phyloP scores from a whole-genome alignment of 2,797 vertebrate genomes.

The Morus bassanus region DNA sequence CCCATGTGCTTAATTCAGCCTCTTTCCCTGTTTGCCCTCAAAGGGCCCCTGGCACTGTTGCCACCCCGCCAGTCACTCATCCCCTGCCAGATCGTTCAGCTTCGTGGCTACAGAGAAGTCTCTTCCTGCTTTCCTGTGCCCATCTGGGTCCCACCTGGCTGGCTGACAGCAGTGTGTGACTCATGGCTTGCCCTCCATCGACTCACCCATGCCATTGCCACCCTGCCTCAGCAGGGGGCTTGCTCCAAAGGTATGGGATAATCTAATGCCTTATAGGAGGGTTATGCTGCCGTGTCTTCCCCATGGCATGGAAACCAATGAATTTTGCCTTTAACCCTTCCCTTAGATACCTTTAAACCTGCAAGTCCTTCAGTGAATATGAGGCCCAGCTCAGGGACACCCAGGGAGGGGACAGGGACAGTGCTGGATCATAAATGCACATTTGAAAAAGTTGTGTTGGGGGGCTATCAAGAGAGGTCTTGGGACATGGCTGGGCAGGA shows the following conservation, averaged over 20 bases:
- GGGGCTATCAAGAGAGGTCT: background rate
- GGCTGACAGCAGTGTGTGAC: background rate
- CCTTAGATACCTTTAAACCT: background rate
- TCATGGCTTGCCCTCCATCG: background rate
- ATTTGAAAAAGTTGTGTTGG: background rate
- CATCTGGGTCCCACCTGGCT: background rate
- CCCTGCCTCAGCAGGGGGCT: background rate
- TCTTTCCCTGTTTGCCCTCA: background rate
- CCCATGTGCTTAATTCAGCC: background rate
- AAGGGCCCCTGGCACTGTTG: background rate
- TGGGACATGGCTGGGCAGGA: background rate
- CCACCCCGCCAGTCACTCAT: background rate
- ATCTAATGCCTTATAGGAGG: background rate
- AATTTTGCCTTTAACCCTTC: background rate
- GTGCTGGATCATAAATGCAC: background rate
- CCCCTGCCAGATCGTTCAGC: background rate
- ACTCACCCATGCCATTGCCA: background rate
- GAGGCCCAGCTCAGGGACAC: background rate
- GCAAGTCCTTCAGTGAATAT: background rate
- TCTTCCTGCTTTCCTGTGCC: background rate
- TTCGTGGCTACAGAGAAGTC: accelerated
- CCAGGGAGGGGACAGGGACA: background rate
- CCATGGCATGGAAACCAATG: background rate
- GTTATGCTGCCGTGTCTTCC: background rate
- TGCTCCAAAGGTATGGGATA: background rate